Evolutionary conservation across 2,888 invertebrate genomes (phyloP), one percentile per base, ranked within the genome.

Genomic region (Amitus sp.): DNA sequence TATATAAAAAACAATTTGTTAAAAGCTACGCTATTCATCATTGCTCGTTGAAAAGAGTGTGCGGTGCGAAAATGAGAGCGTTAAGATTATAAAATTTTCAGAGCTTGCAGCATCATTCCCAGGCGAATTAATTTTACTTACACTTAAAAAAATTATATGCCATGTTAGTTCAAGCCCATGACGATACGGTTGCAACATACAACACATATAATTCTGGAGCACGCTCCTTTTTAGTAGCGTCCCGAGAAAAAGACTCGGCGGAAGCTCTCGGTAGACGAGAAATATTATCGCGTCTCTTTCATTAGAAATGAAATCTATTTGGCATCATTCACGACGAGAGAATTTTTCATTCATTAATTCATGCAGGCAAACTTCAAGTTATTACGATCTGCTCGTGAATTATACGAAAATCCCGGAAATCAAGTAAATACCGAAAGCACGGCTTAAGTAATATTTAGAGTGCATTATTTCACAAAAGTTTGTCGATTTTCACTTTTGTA

Each of bases 201-300:
- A n/a, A n/a, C n/a, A n/a, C n/a, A n/a, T n/a, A n/a, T n/a, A n/a
- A n/a, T n/a, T n/a, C n/a, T n/a, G n/a, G n/a, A n/a, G n/a, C n/a
- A n/a, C n/a, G n/a, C n/a, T n/a, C n/a, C n/a, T n/a, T n/a, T n/a
- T n/a, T n/a, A n/a, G n/a, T n/a, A n/a, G n/a, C n/a, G n/a, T n/a
- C n/a, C n/a, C n/a, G 68, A 70, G 27, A 67, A 67, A 68, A 71
- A 66, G 60, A 53, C 50, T 52, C 51, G 59, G 60, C 49, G 51
- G 53, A 48, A n/a, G n/a, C n/a, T n/a, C n/a, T 47, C 66, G 68
- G 71, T 73, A 72, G 67, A 69, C 62, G 64, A 55, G 65, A 62
- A 72, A 73, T n/a, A 73, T 72, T 68, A 72, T 73, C 66, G 67
- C 47, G 12, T 20, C 9, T 47, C 43, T 37, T 46, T 19, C 5